Percentiles rank a stretch among this genome's conserved stretches.
Conservation (phyloP, 2,113 vertebrate species). For the Oreochromis niloticus region DNA sequence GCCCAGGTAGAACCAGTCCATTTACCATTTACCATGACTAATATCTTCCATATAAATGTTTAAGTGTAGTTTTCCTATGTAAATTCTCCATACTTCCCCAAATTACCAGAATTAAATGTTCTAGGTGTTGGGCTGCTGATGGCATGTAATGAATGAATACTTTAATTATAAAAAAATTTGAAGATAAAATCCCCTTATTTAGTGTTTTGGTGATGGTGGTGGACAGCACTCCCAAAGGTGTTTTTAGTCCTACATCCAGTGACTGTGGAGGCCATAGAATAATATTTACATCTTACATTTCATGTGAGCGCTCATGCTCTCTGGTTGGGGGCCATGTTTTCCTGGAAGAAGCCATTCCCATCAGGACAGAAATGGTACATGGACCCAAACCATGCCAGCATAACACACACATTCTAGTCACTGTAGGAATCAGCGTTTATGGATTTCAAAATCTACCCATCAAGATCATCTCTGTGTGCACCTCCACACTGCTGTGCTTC, state of each 20-base stretch:
- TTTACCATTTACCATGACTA: neutral
- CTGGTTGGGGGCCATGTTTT: neutral
- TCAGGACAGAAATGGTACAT: neutral
- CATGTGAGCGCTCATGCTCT: neutral
- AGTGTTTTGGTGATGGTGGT: neutral
- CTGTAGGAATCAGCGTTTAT: neutral
- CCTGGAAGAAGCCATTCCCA: neutral
- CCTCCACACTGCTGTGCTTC: neutral
- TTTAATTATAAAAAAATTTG: neutral
- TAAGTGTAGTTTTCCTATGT: neutral
- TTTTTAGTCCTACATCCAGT: neutral
- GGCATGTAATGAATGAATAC: neutral
- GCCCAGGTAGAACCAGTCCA: neutral
- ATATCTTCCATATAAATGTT: neutral
- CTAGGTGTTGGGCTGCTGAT: neutral
- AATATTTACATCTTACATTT: neutral
- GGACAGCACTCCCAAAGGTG: neutral
- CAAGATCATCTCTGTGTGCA: neutral
- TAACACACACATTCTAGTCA: neutral
- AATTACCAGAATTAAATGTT: neutral
- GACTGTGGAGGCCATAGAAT: neutral
- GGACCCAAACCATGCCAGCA: neutral
- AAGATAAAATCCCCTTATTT: neutral
- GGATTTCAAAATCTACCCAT: neutral
- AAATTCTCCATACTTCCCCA: neutral